Percentiles rank a stretch among this genome's conserved stretches.
These are phyloP conservation scores for Mimachlamys varia DNA, from an alignment of 2,888 invertebrate genomes.

Conservation along the genomic window DNA sequence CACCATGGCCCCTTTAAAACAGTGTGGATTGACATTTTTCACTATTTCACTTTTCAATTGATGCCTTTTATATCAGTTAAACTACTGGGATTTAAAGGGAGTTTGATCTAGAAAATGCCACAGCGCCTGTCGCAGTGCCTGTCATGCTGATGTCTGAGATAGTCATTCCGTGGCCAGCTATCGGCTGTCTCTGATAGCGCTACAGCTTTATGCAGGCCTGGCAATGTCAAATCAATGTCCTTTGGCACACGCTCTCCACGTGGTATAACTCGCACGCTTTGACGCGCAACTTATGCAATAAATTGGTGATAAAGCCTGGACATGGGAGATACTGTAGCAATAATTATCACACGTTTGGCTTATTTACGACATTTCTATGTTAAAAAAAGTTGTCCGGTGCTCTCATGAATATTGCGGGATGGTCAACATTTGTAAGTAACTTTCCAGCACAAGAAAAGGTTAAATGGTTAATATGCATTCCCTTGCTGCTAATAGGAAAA, in stretches of 20 bases:
- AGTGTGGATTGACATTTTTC: neutral
- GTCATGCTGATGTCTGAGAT: too few relatives aligned
- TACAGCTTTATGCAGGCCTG: neutral
- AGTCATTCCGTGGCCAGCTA: neutral
- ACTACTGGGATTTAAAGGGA: neutral
- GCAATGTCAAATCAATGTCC: neutral
- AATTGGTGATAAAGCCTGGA: neutral
- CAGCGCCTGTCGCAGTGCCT: neutral
- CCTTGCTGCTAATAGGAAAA: constrained; percentile 33
- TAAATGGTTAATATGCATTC: constrained; percentile 17
- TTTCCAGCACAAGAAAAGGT: neutral
- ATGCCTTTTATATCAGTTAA: neutral
- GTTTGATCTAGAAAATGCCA: neutral
- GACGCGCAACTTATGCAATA: constrained; percentile 27
- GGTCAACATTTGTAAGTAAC: neutral
- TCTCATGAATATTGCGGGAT: constrained; percentile 31
- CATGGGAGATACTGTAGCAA: neutral
- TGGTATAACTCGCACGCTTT: neutral
- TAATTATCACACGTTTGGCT: neutral
- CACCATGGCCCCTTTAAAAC: neutral
- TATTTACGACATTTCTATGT: constrained; percentile 28
- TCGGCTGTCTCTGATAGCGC: constrained; percentile 19
- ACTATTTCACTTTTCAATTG: neutral
- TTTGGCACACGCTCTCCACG: neutral
- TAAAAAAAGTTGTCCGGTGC: neutral